These are phyloP conservation scores for Thymelicus sylvestris DNA, from an alignment of 2,888 invertebrate species.

Conservation along the genomic window DNA sequence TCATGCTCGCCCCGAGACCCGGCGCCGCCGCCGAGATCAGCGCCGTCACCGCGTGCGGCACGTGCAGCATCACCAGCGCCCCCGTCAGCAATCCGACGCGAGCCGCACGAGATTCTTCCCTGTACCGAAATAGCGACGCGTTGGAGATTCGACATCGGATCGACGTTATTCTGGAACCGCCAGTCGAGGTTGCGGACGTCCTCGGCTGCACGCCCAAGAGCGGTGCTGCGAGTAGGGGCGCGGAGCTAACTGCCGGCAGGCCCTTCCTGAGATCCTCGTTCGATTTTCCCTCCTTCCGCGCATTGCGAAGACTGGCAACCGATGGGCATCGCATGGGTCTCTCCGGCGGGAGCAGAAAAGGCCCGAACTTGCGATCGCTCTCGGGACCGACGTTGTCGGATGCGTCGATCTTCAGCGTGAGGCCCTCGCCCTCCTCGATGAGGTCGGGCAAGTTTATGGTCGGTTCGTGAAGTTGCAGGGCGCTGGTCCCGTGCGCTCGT, in stretches of 20 bases:
- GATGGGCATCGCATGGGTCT: slow-evolving; percentile 76
- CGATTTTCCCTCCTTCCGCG: slow-evolving; percentile 73
- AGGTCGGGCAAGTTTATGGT: slow-evolving; percentile 71
- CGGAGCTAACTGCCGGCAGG: slow-evolving; percentile 79
- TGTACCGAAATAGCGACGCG: slow-evolving; percentile 92
- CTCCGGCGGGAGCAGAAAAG: slow-evolving; percentile 76
- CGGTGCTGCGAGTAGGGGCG: slow-evolving; percentile 78
- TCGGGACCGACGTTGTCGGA: slow-evolving; percentile 59
- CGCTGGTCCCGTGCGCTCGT: slow-evolving; percentile 76
- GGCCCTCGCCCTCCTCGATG: slow-evolving; percentile 73
- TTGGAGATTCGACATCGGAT: slow-evolving; percentile 92
- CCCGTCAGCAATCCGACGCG: slow-evolving; percentile 88
- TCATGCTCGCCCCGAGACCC: slow-evolving; percentile 73
- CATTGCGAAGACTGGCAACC: slow-evolving; percentile 72
- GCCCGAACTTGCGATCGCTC: slow-evolving; percentile 70
- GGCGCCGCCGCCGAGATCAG: slow-evolving; percentile 79
- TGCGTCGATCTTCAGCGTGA: slow-evolving; percentile 74
- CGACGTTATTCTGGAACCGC: slow-evolving; percentile 88
- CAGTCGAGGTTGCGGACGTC: slow-evolving; percentile 74
- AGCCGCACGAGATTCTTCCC: slow-evolving; percentile 95
- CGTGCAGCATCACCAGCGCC: slow-evolving; percentile 89
- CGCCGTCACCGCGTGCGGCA: slow-evolving; percentile 85
- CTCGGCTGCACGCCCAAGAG: slow-evolving; percentile 63
- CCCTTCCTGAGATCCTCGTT: slow-evolving; percentile 70
- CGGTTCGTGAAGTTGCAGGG: slow-evolving; percentile 81